Conservation (phyloP, 2,113 vertebrate species). For the Eclectus roratus region DNA sequence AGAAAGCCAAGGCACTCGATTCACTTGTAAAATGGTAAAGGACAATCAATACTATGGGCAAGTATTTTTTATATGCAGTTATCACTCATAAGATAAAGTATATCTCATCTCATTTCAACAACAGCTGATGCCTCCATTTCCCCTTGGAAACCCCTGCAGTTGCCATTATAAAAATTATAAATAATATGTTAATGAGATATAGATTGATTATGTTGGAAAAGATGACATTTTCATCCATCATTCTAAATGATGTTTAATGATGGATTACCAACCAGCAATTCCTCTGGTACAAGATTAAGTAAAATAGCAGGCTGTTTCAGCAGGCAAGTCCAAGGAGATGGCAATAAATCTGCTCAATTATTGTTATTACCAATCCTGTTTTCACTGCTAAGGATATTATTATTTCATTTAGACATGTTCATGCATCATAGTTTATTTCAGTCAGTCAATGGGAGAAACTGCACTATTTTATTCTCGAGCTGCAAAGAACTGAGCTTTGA, state of each 20-base stretch:
- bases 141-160: slow-evolving; percentile 78
- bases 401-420: slow-evolving; percentile 98
- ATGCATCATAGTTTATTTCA: slow-evolving; percentile 94
- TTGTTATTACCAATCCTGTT: slow-evolving; percentile 89
- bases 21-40: slow-evolving; percentile 73
- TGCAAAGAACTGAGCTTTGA: slow-evolving; percentile 62
- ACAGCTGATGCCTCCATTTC: slow-evolving; percentile 86
- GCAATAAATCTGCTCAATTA: slow-evolving; percentile 97
- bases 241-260: slow-evolving; percentile 94
- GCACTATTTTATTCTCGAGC: slow-evolving; percentile 81
- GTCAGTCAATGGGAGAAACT: slow-evolving; percentile 86
- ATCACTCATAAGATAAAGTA: slow-evolving; percentile 92
- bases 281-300: slow-evolving; percentile 95
- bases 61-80: slow-evolving; percentile 86
- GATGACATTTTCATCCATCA: slow-evolving; percentile 93
- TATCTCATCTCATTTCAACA: slow-evolving; percentile 88
- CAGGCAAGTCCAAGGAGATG: slow-evolving; percentile 82
- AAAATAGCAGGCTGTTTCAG: slow-evolving; percentile 92
- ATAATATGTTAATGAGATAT: slow-evolving; percentile 97
- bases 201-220: slow-evolving; percentile 93
- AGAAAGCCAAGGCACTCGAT: slow-evolving; percentile 56
- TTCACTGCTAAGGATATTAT: slow-evolving; percentile 97
- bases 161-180: slow-evolving; percentile 93
- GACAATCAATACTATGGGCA: slow-evolving; percentile 80
- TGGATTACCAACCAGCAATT: slow-evolving; percentile 94